Base-by-base conservation (phyloP, 2,888 invertebrate genomes). In the Chrysolina oricalcia region DNA sequence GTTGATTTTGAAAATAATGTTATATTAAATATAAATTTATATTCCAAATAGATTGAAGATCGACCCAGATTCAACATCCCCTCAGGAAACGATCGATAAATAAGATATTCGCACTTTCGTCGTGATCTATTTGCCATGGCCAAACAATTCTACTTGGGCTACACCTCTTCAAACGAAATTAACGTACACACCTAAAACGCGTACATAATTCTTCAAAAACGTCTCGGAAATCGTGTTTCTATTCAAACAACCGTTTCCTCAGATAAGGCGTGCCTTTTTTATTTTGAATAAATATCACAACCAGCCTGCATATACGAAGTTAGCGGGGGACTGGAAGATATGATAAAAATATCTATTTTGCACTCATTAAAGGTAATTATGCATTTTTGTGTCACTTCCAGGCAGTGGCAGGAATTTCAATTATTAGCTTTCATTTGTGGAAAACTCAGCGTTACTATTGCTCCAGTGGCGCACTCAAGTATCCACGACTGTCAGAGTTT, bases 191-290 rank as follows among this genome's bases (percentile, higher is more conserved):
- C 59, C 59, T 27, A 59, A 59, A 59, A 59, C 35, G n/a, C 59
- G 35, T 27, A 43, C 23, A 66, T 43, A 66, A 15, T 64, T 46
- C 41, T 70, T 69, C 70, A 73, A 73, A 73, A 74, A 46, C 67
- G 67, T 73, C 70, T 77, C 75, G 79, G 79, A 79, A 76, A 79
- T 79, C 66, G 74, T 71, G 72, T 79, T 75, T 77, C 74, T 75
- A 77, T 71, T 74, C 83, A 81, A 83, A 83, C 81, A 84, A 83
- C 82, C 83, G 83, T 83, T 84, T 84, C 84, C 84, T 83, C 72
- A 83, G 84, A 84, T 84, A 85, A 85, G 83, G 82, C 82, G 59
- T 48, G 15, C 59, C 27, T 59, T 59, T 59, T 59, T 17, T 27
- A n/a, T 59, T 59, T 59, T 35, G 17, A 59, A 59, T 59, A 59